These are phyloP conservation scores for Astur gentilis DNA, from an alignment of 2,113 vertebrate genomes.

Conservation along the genomic window DNA sequence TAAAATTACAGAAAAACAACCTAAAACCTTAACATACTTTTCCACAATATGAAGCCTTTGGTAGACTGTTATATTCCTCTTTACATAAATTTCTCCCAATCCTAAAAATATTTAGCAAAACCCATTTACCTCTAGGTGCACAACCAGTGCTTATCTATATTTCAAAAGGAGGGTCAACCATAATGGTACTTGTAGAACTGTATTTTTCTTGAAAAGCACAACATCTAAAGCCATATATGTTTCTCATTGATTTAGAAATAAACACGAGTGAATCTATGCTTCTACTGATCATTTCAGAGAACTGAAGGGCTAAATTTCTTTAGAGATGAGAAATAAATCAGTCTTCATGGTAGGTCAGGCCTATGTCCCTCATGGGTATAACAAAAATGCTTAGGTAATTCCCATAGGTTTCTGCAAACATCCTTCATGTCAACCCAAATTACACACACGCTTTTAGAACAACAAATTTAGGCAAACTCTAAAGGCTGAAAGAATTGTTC, in stretches of 20 bases:
- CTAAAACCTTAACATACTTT: background rate
- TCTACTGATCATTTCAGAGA: background rate
- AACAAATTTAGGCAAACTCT: background rate
- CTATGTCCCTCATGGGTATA: background rate
- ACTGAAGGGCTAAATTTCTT: background rate
- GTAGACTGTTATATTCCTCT: background rate
- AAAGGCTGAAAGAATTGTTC: background rate
- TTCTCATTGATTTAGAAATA: background rate
- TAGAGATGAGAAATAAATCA: constrained; percentile 13
- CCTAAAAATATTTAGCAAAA: background rate
- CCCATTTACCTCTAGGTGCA: background rate
- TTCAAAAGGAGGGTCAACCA: background rate
- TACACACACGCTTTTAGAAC: background rate
- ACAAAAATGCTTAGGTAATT: background rate
- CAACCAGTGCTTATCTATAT: background rate
- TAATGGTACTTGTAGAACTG: background rate
- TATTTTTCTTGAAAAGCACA: background rate
- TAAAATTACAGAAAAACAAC: background rate
- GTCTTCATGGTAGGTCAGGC: background rate
- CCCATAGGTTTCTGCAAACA: background rate
- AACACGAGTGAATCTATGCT: background rate
- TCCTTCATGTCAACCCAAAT: background rate
- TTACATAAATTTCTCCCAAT: background rate
- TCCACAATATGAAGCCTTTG: background rate
- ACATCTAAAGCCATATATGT: background rate